Percentiles rank a stretch among this genome's conserved stretches.
These are phyloP conservation scores for Carposina sasakii DNA, from an alignment of 1,140 invertebrate species.

Conservation along the genomic window DNA sequence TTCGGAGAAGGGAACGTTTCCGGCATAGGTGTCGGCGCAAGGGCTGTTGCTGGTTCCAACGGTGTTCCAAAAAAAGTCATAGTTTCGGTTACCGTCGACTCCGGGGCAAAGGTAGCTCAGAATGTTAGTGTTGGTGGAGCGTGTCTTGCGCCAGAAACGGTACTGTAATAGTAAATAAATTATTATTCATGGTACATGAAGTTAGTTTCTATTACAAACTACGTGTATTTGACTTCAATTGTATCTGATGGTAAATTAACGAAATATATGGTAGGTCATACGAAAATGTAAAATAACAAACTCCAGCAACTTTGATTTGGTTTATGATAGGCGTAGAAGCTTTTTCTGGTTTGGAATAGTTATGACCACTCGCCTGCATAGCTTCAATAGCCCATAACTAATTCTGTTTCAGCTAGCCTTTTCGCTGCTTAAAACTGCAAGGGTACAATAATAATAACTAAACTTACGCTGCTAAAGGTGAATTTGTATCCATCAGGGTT, in stretches of 20 bases:
- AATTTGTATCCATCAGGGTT: conserved; percentile 74
- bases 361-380: too few species aligned
- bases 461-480: conserved; percentile 44
- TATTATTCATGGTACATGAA: neutral
- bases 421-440: too few species aligned
- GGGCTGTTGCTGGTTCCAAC: conserved; percentile 62
- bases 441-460: too few species aligned
- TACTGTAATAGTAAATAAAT: conserved; percentile 42
- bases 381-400: too few species aligned
- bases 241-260: too few species aligned
- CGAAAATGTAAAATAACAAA: too few species aligned
- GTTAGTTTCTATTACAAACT: neutral
- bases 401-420: too few species aligned
- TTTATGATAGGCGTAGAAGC: too few species aligned
- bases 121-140: conserved; percentile 42
- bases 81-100: conserved; percentile 78
- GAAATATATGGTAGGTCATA: too few species aligned
- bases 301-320: too few species aligned
- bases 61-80: conserved; percentile 72
- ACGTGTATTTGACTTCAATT: conserved; percentile 9
- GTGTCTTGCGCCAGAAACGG: conserved; percentile 77
- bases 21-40: conserved; percentile 80
- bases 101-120: conserved; percentile 61
- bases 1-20: conserved; percentile 80
- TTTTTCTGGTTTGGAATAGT: too few species aligned